A percentile compares a stretch with the other conserved stretches of the same genome.
phyloP scores from a whole-genome alignment of 2,113 vertebrate genomes.

The Dipodomys ordii region DNA sequence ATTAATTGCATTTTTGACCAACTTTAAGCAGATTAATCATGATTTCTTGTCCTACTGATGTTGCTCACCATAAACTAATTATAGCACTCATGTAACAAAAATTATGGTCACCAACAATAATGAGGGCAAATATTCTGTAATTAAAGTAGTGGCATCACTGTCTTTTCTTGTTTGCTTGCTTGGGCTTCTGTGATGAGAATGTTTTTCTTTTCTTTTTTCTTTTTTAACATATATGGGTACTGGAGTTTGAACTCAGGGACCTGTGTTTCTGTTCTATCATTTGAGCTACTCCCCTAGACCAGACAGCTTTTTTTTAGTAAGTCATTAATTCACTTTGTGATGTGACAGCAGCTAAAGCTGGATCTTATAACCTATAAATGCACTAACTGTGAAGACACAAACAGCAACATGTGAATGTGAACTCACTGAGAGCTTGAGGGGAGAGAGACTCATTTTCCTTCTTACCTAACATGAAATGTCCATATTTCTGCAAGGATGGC shows the following conservation, averaged over 20 bases:
- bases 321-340: neutral
- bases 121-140: conserved; percentile 42
- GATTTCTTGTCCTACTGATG: conserved; percentile 33
- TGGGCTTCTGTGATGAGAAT: conserved; percentile 9
- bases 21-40: conserved; percentile 15
- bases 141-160: neutral
- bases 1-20: conserved; percentile 14
- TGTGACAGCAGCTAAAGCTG: neutral
- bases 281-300: too few relatives aligned
- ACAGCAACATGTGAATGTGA: neutral
- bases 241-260: too few relatives aligned
- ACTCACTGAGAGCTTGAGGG: neutral
- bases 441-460: accelerated
- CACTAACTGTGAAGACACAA: neutral
- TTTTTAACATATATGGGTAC: too few relatives aligned
- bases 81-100: neutral
- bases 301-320: neutral
- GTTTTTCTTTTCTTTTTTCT: neutral
- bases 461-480: neutral
- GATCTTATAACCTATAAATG: neutral
- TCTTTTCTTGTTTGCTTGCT: conserved; percentile 18
- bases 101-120: conserved; percentile 21
- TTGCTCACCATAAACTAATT: conserved; percentile 35
- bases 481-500: neutral
- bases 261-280: too few relatives aligned